Evolutionary conservation across 2,797 vertebrate species (phyloP), one percentile per base, ranked within the genome.

Genomic region (Gallinago stenura): DNA sequence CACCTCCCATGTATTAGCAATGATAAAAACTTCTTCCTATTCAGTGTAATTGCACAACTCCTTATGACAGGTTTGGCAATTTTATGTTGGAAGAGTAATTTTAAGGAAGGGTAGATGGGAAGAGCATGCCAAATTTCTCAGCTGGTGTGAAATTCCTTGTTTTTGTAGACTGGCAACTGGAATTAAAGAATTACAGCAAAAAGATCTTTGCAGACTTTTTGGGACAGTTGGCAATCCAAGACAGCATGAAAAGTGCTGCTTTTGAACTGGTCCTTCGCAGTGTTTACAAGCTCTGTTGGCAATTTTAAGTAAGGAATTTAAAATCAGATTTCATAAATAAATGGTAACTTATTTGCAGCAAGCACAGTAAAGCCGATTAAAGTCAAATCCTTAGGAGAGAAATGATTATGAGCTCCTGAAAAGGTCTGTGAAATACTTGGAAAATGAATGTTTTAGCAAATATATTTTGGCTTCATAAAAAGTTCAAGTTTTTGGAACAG

Each of bases 1-100:
- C 41, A 43, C 50, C 45, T 95, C 87, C 89, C 87, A 39, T 75
- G 9, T 72, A 82, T 93, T 93, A 90, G 69, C 89, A 95, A 91
- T 85, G 89, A 85, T 92, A 85, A 96, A 90, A 95, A 58, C 64
- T 87, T 96, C 85, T 54, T 95, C 53, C 61, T 83, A n/a, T 82
- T 92, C 87, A 83, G 9, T 77, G 48, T 81, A 92, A 78, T 91
- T 86, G 76, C 79, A 56, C 46, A 95, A 72, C 15, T 93, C 53
- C 45, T 45, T 83, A 1, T 91, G 82, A 54, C 50, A 83, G 18
- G 17, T 72, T 85, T 87, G 82, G 69, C 69, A 91, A 69, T 72
- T 85, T 88, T 78, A 51, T 35, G 7, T 88, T 87, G 72, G 33
- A 96, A 82, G 31, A 48, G 20, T 75, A 84, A 71, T 80, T 97